Evolutionary conservation across 2,888 invertebrate species (phyloP), one percentile per base, ranked within the genome.

Genomic region (Drosophila eohydei): DNA sequence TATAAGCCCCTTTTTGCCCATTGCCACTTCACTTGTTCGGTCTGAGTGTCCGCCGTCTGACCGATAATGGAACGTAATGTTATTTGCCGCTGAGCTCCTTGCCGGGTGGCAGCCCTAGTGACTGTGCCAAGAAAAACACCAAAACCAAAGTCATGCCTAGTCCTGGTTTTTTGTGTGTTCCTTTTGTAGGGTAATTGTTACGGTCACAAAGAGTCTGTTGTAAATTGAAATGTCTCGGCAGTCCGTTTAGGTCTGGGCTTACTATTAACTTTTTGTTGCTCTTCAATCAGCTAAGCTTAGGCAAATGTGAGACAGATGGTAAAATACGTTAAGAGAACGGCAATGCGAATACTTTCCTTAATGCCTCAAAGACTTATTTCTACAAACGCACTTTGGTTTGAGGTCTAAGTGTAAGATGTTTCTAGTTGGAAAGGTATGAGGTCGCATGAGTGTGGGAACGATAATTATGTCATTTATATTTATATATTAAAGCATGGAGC

Each of bases 51-150:
- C 50, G 54, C 51, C 59, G 65, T 74, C 65, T 71, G 74, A 44
- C 72, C 65, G 54, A 58, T 71, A 74, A 71, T 74, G 74, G 72
- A 66, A 66, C 66, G 46, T 64, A 69, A 74, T 76, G 43, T 58
- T 58, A 58, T 75, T 80, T 71, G 63, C 66, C 57, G 58, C 58
- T 26, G 58, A 46, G 40, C 26, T 55, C 44, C 34, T 46, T 34
- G 48, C 57, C 30, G 26, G n/a, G 44, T 32, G 34, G 34, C 36
- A 6, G 44, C 26, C 16, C 46, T 28, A 43, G 26, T 48, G 43
- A 3, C 40, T 40, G 16, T 61, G 55, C 59, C 58, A 69, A 52
- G 51, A 57, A 71, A 71, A 79, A 65, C 58, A 58, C 34, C 38
- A 56, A 75, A 59, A 46, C 64, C 74, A 69, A 48, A 64, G 63